phyloP scores from a whole-genome alignment of 2,888 invertebrate genomes.

The Carpatolechia fugitivella region DNA sequence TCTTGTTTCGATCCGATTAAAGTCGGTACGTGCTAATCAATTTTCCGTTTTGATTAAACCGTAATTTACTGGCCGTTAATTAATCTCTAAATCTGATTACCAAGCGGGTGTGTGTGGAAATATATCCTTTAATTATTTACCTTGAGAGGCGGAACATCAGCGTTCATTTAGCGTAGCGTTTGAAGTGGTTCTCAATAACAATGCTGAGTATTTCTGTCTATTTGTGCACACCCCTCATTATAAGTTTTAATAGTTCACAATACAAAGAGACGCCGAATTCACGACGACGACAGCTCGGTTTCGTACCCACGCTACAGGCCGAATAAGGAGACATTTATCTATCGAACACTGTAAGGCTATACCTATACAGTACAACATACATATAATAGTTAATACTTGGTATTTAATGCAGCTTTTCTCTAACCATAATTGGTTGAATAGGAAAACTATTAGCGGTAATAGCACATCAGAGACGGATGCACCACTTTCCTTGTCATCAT shows the following conservation, averaged over 20 bases:
- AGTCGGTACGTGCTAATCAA: conserved; percentile 3
- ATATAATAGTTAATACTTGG: no score
- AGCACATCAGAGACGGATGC: background rate
- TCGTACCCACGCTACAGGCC: background rate
- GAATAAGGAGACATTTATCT: background rate
- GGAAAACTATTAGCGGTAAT: conserved; percentile 1
- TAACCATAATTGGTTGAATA: background rate
- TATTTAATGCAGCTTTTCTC: no score
- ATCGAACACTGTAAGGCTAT: background rate
- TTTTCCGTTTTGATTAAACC: background rate
- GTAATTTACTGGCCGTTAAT: background rate
- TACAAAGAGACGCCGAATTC: conserved; percentile 54
- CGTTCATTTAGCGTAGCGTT: conserved; percentile 27
- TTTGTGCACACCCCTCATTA: conserved; percentile 57
- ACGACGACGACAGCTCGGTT: background rate
- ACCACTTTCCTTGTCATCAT: background rate
- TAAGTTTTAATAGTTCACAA: conserved; percentile 68
- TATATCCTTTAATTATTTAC: background rate
- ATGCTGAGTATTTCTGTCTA: conserved; percentile 36
- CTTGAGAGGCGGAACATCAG: background rate
- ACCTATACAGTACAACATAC: no score
- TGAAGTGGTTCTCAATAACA: conserved; percentile 41
- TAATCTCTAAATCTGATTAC: conserved; percentile 5
- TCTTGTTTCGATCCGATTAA: conserved; percentile 1
- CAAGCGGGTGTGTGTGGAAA: background rate